A percentile compares a stretch with the other conserved stretches of the same genome.
Conservation (phyloP, 1,140 invertebrate genomes). For the Eurytemora carolleeae region DNA sequence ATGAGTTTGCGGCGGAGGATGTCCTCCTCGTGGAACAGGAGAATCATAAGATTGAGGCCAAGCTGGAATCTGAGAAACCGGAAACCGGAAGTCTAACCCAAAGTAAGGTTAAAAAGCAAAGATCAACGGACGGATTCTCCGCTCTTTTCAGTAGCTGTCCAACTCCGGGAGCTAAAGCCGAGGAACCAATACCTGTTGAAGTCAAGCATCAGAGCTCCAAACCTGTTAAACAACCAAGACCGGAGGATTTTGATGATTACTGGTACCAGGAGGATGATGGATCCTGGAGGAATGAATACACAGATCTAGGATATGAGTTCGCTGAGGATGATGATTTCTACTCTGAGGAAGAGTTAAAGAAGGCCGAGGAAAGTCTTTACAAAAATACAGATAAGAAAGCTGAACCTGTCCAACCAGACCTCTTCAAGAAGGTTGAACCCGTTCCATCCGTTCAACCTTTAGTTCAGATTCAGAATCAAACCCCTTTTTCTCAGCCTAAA, state of each 20-base stretch:
- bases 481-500: too few relatives aligned
- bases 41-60: not conserved
- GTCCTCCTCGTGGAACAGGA: not conserved
- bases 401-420: not conserved
- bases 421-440: not conserved
- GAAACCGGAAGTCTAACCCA: not conserved
- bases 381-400: not conserved
- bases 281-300: slow-evolving; percentile 13
- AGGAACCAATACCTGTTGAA: not conserved
- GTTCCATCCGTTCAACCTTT: too few relatives aligned
- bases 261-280: slow-evolving; percentile 15
- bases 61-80: not conserved
- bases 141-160: not conserved
- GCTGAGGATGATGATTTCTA: slow-evolving; percentile 13
- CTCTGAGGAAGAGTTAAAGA: slow-evolving; percentile 10
- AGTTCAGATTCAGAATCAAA: too few relatives aligned
- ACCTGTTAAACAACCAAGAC: slow-evolving; percentile 6
- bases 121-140: not conserved
- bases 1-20: slow-evolving; percentile 2
- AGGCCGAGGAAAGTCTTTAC: not conserved
- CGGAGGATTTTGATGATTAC: slow-evolving; percentile 13
- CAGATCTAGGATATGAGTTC: slow-evolving; percentile 5
- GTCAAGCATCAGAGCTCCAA: too few relatives aligned
- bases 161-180: not conserved
- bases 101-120: not conserved